Percentiles rank a stretch among this genome's conserved stretches.
Evolutionary conservation across 64 coral and sea anemone genomes (phyloP).

Genomic region (Pocillopora verrucosa): DNA sequence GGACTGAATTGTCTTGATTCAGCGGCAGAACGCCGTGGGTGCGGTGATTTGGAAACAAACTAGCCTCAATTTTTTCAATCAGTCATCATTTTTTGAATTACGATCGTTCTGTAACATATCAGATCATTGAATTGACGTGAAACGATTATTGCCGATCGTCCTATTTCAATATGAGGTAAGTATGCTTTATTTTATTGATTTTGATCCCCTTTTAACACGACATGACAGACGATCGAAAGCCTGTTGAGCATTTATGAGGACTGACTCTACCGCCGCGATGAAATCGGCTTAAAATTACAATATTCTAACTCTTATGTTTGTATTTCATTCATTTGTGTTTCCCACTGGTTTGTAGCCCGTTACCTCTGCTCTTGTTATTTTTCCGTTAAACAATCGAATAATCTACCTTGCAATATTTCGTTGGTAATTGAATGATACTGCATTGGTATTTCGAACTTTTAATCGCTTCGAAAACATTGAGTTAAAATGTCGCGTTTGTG

Average conservation of each 20-base stretch:
- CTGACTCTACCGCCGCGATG: background rate
- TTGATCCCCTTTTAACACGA: slow-evolving; percentile 11
- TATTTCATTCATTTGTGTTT: background rate
- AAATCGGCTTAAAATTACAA: background rate
- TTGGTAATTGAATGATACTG: background rate
- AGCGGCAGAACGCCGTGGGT: background rate
- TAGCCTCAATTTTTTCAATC: slow-evolving; percentile 7
- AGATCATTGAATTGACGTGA: background rate
- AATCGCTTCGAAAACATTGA: background rate
- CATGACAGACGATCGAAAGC: background rate
- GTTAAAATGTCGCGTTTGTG: background rate
- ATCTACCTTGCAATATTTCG: background rate
- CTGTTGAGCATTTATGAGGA: background rate
- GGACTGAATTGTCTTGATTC: background rate
- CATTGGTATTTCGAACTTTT: slow-evolving; percentile 19
- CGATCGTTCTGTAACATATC: background rate
- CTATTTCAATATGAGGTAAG: slow-evolving; percentile 24
- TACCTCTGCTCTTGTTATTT: background rate
- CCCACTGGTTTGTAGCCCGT: slow-evolving; percentile 1
- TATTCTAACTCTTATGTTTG: background rate
- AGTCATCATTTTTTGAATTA: background rate
- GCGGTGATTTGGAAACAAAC: slow-evolving; percentile 21
- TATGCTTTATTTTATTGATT: background rate
- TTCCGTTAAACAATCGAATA: background rate
- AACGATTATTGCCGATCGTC: background rate